phyloP scores from a whole-genome alignment of 2,888 invertebrate species.

The Neoitamus cyanurus region DNA sequence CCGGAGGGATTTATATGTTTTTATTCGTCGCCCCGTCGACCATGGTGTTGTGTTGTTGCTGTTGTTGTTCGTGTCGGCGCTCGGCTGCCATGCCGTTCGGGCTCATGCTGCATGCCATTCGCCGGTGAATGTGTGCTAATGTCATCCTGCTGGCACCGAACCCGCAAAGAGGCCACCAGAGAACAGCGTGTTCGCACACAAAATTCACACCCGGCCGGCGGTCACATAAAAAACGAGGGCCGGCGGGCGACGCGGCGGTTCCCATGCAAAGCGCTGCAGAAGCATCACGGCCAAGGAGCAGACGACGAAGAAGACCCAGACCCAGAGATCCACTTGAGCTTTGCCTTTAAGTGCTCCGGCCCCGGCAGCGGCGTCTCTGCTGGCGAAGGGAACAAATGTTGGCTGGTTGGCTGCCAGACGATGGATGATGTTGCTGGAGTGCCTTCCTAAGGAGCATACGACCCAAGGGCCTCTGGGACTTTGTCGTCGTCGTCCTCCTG shows the following conservation, averaged over 20 bases:
- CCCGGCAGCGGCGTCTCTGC: neutral
- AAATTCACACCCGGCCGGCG: slow-evolving; percentile 45
- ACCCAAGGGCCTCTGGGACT: slow-evolving; percentile 6
- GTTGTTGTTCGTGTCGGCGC: neutral
- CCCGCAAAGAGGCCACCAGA: slow-evolving; percentile 45
- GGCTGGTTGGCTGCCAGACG: slow-evolving; percentile 31
- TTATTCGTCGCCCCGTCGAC: slow-evolving; percentile 14
- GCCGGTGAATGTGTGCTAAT: slow-evolving; percentile 44
- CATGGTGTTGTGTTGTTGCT: neutral
- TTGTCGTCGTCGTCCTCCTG: neutral
- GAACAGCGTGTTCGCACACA: slow-evolving; percentile 30
- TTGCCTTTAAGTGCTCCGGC: slow-evolving; percentile 23
- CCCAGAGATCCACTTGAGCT: slow-evolving; percentile 37
- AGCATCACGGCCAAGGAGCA: slow-evolving; percentile 7
- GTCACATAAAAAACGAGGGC: slow-evolving; percentile 19
- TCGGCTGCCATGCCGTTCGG: no score
- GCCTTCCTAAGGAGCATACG: slow-evolving; percentile 10
- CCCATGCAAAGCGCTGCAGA: neutral
- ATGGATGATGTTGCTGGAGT: slow-evolving; percentile 14
- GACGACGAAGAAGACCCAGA: slow-evolving; percentile 9
- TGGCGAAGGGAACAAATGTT: slow-evolving; percentile 21
- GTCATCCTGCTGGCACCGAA: slow-evolving; percentile 35
- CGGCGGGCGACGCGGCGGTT: neutral
- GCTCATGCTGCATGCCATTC: slow-evolving; percentile 19
- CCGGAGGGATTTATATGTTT: slow-evolving; percentile 45